These are phyloP conservation scores for Tachycineta bicolor DNA, from an alignment of 2,113 vertebrate genomes.

Conservation along the genomic window DNA sequence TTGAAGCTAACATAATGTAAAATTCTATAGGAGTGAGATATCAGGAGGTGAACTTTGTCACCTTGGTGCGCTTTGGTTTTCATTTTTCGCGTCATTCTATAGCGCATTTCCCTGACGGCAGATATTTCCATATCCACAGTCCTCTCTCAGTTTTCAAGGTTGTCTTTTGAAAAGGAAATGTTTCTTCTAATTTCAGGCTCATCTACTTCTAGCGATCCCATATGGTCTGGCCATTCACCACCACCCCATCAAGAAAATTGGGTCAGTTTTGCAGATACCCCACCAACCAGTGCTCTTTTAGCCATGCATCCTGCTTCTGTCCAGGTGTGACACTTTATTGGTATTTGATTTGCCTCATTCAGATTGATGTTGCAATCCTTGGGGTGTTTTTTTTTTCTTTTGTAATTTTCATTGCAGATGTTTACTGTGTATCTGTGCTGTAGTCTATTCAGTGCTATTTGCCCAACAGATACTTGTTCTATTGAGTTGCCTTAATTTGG, in stretches of 20 bases:
- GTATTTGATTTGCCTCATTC: constrained; percentile 83
- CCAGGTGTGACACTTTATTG: constrained; percentile 93
- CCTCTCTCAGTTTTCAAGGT: neutral
- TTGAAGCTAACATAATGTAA: neutral
- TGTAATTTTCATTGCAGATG: constrained; percentile 55
- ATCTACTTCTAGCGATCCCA: constrained; percentile 84
- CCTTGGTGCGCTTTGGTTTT: neutral
- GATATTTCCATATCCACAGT: neutral
- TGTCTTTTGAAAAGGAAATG: constrained; percentile 42
- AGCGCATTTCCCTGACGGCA: neutral
- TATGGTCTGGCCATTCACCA: constrained; percentile 94
- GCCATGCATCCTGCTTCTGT: constrained; percentile 95
- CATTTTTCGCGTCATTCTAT: neutral
- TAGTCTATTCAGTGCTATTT: constrained; percentile 33
- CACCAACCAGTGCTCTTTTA: constrained; percentile 94
- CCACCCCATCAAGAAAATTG: constrained; percentile 96
- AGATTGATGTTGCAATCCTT: constrained; percentile 60
- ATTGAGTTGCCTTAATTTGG: constrained; percentile 18
- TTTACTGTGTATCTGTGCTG: constrained; percentile 48
- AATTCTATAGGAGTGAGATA: neutral
- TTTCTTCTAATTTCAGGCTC: constrained; percentile 74
- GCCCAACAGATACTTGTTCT: constrained; percentile 13
- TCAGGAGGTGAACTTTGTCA: neutral
- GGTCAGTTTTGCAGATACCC: constrained; percentile 99
- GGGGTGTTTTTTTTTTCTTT: neutral